phyloP scores from a whole-genome alignment of 1,140 invertebrate species.

The Drosophila novamexicana region DNA sequence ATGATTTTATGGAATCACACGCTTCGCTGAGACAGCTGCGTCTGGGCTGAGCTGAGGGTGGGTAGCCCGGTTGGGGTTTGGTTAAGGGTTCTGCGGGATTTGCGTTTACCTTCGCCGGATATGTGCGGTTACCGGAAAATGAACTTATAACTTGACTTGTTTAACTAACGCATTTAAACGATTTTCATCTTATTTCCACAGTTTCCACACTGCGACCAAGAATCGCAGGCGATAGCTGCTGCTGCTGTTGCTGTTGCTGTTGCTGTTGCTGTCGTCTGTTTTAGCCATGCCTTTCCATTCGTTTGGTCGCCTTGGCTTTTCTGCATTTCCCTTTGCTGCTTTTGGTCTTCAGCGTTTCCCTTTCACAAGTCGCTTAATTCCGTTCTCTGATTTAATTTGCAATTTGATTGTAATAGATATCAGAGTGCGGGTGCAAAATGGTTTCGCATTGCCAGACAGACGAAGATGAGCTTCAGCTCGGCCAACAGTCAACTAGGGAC shows the following conservation, averaged over 20 bases:
- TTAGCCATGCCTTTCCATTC: neutral
- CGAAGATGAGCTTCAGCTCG: constrained; percentile 5
- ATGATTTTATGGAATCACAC: constrained; percentile 79
- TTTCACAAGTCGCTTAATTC: constrained; percentile 36
- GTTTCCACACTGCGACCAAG: constrained; percentile 7
- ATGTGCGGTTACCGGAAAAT: constrained; percentile 80
- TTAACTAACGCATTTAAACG: constrained; percentile 82
- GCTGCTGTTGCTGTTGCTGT: neutral
- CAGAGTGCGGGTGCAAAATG: constrained; percentile 58
- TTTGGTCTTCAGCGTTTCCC: constrained; percentile 11
- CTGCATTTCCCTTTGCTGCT: constrained; percentile 6
- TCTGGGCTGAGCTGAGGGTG: neutral
- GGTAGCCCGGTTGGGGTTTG: neutral
- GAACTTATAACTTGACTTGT: constrained; percentile 82
- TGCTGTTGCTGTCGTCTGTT: constrained; percentile 3
- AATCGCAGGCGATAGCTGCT: constrained; percentile 6
- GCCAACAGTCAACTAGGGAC: constrained; percentile 29
- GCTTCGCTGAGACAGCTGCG: constrained; percentile 46
- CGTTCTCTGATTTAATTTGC: constrained; percentile 73
- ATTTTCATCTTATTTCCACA: constrained; percentile 60
- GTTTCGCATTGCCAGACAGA: constrained; percentile 20
- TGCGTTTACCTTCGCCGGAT: constrained; percentile 69
- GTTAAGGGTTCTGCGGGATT: constrained; percentile 10
- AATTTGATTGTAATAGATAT: constrained; percentile 82
- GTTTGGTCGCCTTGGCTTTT: constrained; percentile 4